Evolutionary conservation across 2,888 invertebrate genomes (phyloP), one percentile per base, ranked within the genome.

Genomic region (Altica lythri): DNA sequence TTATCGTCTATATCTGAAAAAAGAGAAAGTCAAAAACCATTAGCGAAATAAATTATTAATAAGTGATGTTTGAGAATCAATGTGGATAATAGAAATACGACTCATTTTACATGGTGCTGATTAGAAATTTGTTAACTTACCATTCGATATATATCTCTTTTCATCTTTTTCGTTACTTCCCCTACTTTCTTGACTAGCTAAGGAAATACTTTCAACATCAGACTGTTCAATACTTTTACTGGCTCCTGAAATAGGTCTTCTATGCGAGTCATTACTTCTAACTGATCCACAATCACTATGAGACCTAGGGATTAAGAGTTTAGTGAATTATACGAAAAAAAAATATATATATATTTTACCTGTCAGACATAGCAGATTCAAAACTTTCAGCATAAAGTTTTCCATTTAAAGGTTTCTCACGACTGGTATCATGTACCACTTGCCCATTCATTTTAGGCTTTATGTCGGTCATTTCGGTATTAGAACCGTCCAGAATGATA

Each of bases 141-240:
- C 52, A 22, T 47, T 43, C 17, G 55, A 13, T 16, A 54, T 25
- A 9, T 19, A 37, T 37, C 55, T 37, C 22, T 59, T 56, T 16
- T 63, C 65, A 47, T 71, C 79, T 63, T 85, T 84, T 61, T 82
- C 83, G 66, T 81, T 84, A 61, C 84, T 85, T 52, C 81, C 81
- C 19, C 82, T 79, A 67, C 87, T 87, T 66, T 90, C 89, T 74
- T 89, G 89, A 74, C 89, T 88, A 65, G 88, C 87, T 38, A 90
- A 86, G 13, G 89, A 88, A 59, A 92, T 85, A 65, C 90, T 91
- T 74, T 92, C 92, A 0, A 88, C 89, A 76, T 92, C 92, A 42
- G 88, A 86, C 55, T 86, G 84, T 70, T 82, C 84, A 34, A 80
- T 76, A 57, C 79, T 80, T 53, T 81, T 81, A 44, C 77, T 82